Evolutionary conservation across 2,113 vertebrate genomes (phyloP).

Genomic region (Saccopteryx leptura): DNA sequence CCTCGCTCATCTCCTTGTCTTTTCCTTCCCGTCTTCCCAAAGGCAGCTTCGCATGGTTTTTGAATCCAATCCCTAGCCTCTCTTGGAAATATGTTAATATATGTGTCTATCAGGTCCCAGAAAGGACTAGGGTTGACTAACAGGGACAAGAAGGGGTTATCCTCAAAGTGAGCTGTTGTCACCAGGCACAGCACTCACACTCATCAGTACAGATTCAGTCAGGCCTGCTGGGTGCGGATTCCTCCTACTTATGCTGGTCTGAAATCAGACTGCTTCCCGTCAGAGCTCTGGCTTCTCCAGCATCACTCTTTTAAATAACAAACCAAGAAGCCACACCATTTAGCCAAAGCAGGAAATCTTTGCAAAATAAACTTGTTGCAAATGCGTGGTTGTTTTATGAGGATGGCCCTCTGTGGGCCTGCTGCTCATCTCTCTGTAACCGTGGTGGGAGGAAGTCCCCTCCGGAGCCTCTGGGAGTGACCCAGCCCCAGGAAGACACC

Average conservation of each 20-base stretch:
- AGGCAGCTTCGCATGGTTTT: not conserved
- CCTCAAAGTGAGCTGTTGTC: not conserved
- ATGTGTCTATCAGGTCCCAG: not conserved
- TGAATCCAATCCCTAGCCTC: not conserved
- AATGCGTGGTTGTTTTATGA: slow-evolving; percentile 41
- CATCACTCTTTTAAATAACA: slow-evolving; percentile 80
- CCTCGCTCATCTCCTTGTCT: not conserved
- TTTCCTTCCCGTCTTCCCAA: not conserved
- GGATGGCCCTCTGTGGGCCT: not conserved
- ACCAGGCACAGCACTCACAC: not conserved
- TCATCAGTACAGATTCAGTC: not conserved
- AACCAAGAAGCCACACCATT: slow-evolving; percentile 59
- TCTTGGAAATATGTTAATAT: not conserved
- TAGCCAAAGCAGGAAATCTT: slow-evolving; percentile 69
- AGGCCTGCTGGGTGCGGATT: not conserved
- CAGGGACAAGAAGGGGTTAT: not conserved
- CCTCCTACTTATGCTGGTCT: not conserved
- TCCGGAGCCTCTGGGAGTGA: not conserved
- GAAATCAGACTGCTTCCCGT: not conserved
- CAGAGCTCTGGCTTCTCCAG: slow-evolving; percentile 57
- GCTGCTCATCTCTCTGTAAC: not conserved
- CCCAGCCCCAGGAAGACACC: not conserved
- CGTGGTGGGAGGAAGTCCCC: not conserved
- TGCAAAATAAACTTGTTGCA: slow-evolving; percentile 73
- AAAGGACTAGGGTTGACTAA: not conserved